phyloP scores from a whole-genome alignment of 2,113 vertebrate genomes.

The Tachycineta bicolor region DNA sequence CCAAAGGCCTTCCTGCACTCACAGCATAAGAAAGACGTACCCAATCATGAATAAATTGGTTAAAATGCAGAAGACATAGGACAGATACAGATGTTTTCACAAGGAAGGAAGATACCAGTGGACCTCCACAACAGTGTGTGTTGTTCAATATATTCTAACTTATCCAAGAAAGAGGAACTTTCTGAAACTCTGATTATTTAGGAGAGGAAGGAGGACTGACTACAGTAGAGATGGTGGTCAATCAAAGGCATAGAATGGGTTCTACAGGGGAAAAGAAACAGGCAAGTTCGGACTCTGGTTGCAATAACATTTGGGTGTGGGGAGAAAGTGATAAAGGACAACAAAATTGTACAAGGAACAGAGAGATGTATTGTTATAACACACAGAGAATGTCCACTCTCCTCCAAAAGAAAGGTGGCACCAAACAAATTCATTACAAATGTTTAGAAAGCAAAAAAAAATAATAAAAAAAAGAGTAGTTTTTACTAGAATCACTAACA shows the following conservation, averaged over 20 bases:
- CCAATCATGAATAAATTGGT: neutral
- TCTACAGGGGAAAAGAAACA: neutral
- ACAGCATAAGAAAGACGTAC: neutral
- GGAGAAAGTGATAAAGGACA: neutral
- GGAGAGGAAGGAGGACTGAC: neutral
- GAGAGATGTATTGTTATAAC: neutral
- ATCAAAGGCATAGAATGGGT: neutral
- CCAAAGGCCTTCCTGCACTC: neutral
- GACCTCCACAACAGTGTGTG: too few species aligned
- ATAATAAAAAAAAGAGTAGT: neutral
- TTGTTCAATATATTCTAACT: neutral
- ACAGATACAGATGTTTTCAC: neutral
- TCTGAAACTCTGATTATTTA: neutral
- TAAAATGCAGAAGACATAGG: neutral
- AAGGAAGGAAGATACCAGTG: neutral
- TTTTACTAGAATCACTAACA: neutral
- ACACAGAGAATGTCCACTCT: neutral
- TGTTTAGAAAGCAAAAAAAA: neutral
- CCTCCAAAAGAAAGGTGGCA: neutral
- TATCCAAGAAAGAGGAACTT: neutral
- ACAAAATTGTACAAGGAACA: neutral
- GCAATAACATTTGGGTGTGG: neutral
- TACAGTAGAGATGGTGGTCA: neutral
- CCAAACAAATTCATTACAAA: neutral
- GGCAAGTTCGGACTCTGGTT: neutral